Evolutionary conservation across 2,113 vertebrate genomes (phyloP), one percentile per base, ranked within the genome.

Genomic region (Corvus moneduloides): DNA sequence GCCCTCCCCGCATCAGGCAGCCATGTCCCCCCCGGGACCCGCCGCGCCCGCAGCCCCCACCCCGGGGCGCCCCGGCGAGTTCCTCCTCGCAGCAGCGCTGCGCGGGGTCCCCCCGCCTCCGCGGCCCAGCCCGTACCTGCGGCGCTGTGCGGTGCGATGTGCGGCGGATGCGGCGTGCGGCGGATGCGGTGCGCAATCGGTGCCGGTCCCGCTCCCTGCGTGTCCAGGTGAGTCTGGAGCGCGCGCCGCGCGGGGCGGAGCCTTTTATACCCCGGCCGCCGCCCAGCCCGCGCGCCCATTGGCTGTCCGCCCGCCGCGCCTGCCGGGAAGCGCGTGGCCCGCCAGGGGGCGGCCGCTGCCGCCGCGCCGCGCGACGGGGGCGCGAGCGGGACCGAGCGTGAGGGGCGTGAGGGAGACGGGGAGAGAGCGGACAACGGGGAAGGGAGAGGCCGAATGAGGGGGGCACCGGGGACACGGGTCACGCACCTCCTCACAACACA

Each of bases 221-320:
- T 24, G 22, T 7, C 35, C 92, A 80, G 82, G 87, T 87, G 44
- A 74, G 44, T 17, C 27, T 87, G 13, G 6, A 5, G 13, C 27
- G 5, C 16, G 16, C 58, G 9, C 22, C n/a, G 23, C 6, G 27
- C 37, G 41, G 87, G 91, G 89, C 83, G 67, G 63, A 12, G 52
- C 24, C 67, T 95, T 96, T 93, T 94, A 96, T 91, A 93, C 0
- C 15, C 27, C 43, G 43, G 88, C 68, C 79, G 0, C 87, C 84
- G 84, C 94, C 94, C 91, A 67, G 64, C 49, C 75, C 28, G 54
- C 33, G 46, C 52, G 37, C 79, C 69, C 75, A 67, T 91, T 95
- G 91, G 94, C 84, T 77, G 68, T 8, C 28, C 39, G 33, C 71
- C 22, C 49, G 10, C 17, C n/a, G 84, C 41, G n/a, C 72, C 23